Evolutionary conservation across 2,113 vertebrate species (phyloP).

Genomic region (Felis chaus): DNA sequence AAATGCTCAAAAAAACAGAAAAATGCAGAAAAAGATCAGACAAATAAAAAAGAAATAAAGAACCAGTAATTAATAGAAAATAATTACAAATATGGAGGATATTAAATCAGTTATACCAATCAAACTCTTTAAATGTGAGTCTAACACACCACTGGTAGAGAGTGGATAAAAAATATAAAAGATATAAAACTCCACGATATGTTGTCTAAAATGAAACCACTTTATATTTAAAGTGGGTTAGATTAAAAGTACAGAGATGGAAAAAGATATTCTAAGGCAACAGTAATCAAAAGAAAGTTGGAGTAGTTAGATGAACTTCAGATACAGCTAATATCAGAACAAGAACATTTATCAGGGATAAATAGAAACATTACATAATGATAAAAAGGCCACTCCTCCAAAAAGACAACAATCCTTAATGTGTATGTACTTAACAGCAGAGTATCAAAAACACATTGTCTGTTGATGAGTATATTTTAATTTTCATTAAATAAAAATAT

Average conservation of each 20-base stretch:
- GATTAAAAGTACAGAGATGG: background rate
- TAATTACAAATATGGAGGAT: background rate
- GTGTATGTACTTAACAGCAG: background rate
- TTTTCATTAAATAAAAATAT: background rate
- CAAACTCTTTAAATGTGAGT: background rate
- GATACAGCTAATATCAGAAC: background rate
- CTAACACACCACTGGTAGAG: background rate
- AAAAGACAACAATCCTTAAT: background rate
- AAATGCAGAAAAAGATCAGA: background rate
- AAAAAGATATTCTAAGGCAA: background rate
- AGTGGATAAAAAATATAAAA: background rate
- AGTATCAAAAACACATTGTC: background rate
- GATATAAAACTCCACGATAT: background rate
- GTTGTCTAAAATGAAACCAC: background rate
- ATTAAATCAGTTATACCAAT: background rate
- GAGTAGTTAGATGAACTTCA: background rate
- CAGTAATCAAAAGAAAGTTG: background rate
- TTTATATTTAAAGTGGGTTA: background rate
- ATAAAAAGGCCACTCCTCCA: background rate
- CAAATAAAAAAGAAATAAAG: background rate
- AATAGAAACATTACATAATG: background rate
- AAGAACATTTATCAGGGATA: background rate
- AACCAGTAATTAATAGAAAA: background rate
- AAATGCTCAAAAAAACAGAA: background rate
- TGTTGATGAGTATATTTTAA: background rate